Evolutionary conservation across 2,888 invertebrate genomes (phyloP).

Genomic region (Acanthosepion esculentum): DNA sequence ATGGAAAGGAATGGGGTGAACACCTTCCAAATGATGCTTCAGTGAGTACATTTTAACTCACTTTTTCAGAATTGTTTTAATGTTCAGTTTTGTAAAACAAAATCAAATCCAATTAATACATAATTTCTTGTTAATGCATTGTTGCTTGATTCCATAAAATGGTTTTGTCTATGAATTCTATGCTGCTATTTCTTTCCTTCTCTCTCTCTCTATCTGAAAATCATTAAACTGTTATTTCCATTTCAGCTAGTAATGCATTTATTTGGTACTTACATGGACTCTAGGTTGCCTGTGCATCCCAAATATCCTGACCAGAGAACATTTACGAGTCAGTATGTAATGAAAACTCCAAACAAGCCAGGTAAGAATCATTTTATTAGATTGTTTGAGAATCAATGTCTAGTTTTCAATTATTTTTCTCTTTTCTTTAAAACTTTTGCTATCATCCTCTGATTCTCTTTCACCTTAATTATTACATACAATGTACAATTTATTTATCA

Average conservation of each 20-base stretch:
- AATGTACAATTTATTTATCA: too few species aligned
- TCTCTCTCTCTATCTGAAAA: not conserved
- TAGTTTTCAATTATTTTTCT: not conserved
- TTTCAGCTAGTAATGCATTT: constrained; percentile 87
- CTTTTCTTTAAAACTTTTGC: not conserved
- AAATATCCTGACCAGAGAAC: constrained; percentile 75
- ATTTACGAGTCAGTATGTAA: constrained; percentile 74
- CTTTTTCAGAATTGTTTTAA: not conserved
- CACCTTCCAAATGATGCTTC: constrained; percentile 89
- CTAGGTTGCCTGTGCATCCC: constrained; percentile 80
- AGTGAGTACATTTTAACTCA: constrained; percentile 58
- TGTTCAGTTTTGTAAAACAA: not conserved
- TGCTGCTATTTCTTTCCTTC: too few species aligned
- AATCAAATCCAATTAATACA: not conserved
- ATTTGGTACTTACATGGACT: constrained; percentile 89
- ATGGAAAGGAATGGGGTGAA: constrained; percentile 86
- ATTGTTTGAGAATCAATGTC: constrained; percentile 50
- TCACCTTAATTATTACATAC: too few species aligned
- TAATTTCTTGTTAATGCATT: not conserved
- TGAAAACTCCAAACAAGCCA: constrained; percentile 76
- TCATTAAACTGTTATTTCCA: not conserved
- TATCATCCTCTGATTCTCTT: too few species aligned
- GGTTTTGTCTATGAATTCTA: not conserved
- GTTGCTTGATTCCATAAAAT: not conserved
- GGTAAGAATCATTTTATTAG: constrained; percentile 58